Conservation (phyloP, 2,888 invertebrate species). For the Poecilobothrus nobilitatus region DNA sequence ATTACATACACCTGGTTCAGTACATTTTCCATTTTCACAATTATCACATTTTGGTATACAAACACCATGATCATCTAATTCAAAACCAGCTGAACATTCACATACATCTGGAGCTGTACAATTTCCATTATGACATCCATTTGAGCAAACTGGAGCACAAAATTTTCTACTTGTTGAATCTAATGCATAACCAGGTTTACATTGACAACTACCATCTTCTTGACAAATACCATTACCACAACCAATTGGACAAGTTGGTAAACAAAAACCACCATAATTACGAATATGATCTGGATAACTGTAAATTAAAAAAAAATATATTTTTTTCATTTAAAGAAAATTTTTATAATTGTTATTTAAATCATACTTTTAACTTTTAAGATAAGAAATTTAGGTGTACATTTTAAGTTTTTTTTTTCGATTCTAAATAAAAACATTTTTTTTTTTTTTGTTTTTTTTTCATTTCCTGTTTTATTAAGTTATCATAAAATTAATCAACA, state of each 20-base stretch:
- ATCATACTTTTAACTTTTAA: too few species aligned
- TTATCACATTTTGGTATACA: constrained; percentile 37
- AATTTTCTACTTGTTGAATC: constrained; percentile 36
- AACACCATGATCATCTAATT: constrained; percentile 30
- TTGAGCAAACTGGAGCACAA: constrained; percentile 36
- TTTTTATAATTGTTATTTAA: too few species aligned
- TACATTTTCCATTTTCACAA: constrained; percentile 50
- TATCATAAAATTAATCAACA: constrained; percentile 26
- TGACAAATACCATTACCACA: constrained; percentile 60
- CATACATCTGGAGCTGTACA: constrained; percentile 44
- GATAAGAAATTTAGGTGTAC: too few species aligned
- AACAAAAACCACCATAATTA: constrained; percentile 44
- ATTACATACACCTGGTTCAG: constrained; percentile 52
- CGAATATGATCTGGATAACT: constrained; percentile 39
- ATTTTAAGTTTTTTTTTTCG: too few species aligned
- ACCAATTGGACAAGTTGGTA: constrained; percentile 59
- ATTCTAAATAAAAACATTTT: too few species aligned
- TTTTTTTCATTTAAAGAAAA: too few species aligned
- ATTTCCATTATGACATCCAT: constrained; percentile 44
- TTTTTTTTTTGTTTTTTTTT: neutral
- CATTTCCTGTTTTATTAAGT: constrained; percentile 25
- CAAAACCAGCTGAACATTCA: constrained; percentile 38
- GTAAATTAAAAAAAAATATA: neutral
- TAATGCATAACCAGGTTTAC: constrained; percentile 41
- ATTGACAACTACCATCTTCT: constrained; percentile 53